A percentile compares a stretch with the other conserved stretches of the same genome.
Conservation (phyloP, 2,888 invertebrate species). For the Xestia xanthographa region DNA sequence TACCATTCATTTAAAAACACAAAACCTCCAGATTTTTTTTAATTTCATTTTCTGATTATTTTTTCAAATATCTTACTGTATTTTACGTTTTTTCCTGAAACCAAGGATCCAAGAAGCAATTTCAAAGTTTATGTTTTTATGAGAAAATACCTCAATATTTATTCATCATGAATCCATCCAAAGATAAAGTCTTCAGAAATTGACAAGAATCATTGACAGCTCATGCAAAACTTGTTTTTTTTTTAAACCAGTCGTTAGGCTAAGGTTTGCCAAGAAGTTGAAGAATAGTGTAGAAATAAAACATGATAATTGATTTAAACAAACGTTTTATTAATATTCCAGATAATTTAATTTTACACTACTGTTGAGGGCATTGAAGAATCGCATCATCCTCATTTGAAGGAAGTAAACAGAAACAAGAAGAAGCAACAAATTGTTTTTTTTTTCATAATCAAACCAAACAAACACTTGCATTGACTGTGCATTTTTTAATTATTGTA, state of each 20-base stretch:
- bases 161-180: background rate
- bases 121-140: background rate
- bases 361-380: slow-evolving; percentile 66
- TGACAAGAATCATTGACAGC: background rate
- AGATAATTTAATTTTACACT: slow-evolving; percentile 77
- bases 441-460: slow-evolving; percentile 59
- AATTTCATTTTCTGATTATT: slow-evolving; percentile 66
- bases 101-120: slow-evolving; percentile 63
- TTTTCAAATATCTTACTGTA: slow-evolving; percentile 39
- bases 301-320: slow-evolving; percentile 76
- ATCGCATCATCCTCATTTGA: slow-evolving; percentile 31
- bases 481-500: slow-evolving; percentile 49
- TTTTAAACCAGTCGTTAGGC: background rate
- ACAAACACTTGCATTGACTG: slow-evolving; percentile 69
- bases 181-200: background rate
- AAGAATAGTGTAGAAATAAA: slow-evolving; percentile 58
- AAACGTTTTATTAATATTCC: slow-evolving; percentile 83
- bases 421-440: slow-evolving; percentile 60
- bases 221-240: background rate
- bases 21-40: slow-evolving; percentile 61
- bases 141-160: slow-evolving; percentile 3
- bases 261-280: slow-evolving; percentile 3
- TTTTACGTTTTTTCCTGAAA: slow-evolving; percentile 58
- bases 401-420: slow-evolving; percentile 32
- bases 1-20: slow-evolving; percentile 63